These are phyloP conservation scores for Coturnix japonica DNA, from an alignment of 2,113 vertebrate genomes.

Conservation along the genomic window DNA sequence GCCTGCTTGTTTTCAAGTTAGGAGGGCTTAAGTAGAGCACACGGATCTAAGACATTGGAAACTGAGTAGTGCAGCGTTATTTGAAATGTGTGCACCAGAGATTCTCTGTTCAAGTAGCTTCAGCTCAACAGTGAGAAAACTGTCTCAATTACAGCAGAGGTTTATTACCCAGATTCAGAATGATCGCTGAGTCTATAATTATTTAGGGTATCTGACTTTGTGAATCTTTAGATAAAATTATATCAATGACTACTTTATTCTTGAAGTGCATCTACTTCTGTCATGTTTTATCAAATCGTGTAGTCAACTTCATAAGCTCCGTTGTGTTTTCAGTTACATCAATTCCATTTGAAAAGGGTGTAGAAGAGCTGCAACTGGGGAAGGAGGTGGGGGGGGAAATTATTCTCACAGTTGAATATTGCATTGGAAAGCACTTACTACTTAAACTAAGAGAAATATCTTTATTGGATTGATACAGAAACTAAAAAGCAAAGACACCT, in stretches of 20 bases:
- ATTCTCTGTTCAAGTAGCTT: not conserved
- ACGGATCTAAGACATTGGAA: not conserved
- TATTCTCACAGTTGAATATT: not conserved
- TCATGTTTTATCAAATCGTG: constrained; percentile 86
- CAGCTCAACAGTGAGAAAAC: not conserved
- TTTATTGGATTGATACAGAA: not conserved
- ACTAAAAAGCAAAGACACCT: not conserved
- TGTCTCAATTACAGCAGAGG: not conserved
- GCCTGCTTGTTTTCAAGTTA: not conserved
- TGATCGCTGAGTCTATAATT: not conserved
- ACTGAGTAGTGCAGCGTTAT: not conserved
- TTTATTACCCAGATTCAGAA: not conserved
- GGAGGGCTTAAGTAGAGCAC: not conserved
- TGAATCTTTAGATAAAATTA: constrained; percentile 20
- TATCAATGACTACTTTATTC: constrained; percentile 55
- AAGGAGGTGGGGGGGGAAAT: not conserved
- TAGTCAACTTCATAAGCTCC: constrained; percentile 83
- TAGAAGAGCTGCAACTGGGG: not conserved
- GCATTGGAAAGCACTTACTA: not conserved
- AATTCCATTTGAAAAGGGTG: not conserved
- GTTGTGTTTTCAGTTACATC: constrained; percentile 75
- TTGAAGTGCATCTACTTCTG: constrained; percentile 77
- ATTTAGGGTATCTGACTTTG: not conserved
- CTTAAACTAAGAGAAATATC: not conserved
- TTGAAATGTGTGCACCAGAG: not conserved